phyloP scores from a whole-genome alignment of 1,140 invertebrate species.

The Sitobion miscanthi region DNA sequence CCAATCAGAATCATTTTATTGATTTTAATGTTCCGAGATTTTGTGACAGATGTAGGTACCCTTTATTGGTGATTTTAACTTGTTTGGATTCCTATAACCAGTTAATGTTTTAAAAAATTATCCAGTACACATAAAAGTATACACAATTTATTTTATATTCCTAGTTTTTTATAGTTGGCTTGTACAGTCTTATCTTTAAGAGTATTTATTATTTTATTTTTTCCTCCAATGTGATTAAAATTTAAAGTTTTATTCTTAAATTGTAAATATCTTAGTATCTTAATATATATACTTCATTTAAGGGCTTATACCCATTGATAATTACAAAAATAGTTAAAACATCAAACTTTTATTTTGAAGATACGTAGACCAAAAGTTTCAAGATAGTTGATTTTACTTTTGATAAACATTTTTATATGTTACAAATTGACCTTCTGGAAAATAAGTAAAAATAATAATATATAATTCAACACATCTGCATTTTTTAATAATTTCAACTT shows the following conservation, averaged over 20 bases:
- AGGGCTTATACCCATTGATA: neutral
- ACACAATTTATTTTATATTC: neutral
- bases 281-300: neutral
- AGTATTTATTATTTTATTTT: too few species aligned
- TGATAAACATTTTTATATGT: neutral
- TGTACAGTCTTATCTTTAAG: too few species aligned
- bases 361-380: neutral
- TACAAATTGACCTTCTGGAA: neutral
- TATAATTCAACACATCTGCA: neutral
- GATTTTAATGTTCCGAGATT: too few species aligned
- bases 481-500: neutral
- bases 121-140: neutral
- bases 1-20: too few species aligned
- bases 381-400: neutral
- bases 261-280: too few species aligned
- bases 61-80: too few species aligned
- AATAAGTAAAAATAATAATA: neutral
- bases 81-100: too few species aligned
- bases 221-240: too few species aligned
- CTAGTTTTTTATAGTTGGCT: too few species aligned
- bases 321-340: neutral
- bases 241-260: too few species aligned
- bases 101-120: too few species aligned
- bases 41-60: too few species aligned
- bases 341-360: constrained; percentile 15